Percentiles rank a stretch among this genome's conserved stretches.
Conservation (phyloP, 2,113 vertebrate species). For the Apteryx mantelli region DNA sequence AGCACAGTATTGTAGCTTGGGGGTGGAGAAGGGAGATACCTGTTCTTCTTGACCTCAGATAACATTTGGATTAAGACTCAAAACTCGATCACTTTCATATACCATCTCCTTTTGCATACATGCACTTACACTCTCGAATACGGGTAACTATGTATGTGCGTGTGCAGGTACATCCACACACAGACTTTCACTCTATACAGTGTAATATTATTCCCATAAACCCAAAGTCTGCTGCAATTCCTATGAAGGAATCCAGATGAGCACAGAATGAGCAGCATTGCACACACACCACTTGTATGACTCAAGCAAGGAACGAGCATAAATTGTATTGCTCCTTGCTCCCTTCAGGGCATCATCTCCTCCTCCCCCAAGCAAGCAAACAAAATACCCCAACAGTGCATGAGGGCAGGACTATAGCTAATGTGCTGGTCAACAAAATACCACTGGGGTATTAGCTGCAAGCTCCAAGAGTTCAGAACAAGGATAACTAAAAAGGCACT, state of each 20-base stretch:
- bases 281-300: neutral
- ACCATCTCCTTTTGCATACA: neutral
- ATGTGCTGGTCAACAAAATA: neutral
- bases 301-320: neutral
- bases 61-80: neutral
- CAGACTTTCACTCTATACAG: neutral
- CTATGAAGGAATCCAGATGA: neutral
- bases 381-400: fast-evolving
- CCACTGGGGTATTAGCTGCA: neutral
- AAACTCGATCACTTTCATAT: neutral
- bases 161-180: neutral
- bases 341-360: neutral
- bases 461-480: neutral
- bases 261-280: neutral
- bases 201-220: neutral
- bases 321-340: neutral
- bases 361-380: neutral
- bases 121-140: neutral
- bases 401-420: neutral
- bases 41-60: neutral
- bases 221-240: neutral
- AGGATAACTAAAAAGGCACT: neutral
- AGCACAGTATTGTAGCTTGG: neutral
- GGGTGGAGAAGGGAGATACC: neutral
- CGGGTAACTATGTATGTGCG: neutral